A percentile compares a stretch with the other conserved stretches of the same genome.
phyloP scores from a whole-genome alignment of 1,140 invertebrate genomes.

The Telenomus remus region DNA sequence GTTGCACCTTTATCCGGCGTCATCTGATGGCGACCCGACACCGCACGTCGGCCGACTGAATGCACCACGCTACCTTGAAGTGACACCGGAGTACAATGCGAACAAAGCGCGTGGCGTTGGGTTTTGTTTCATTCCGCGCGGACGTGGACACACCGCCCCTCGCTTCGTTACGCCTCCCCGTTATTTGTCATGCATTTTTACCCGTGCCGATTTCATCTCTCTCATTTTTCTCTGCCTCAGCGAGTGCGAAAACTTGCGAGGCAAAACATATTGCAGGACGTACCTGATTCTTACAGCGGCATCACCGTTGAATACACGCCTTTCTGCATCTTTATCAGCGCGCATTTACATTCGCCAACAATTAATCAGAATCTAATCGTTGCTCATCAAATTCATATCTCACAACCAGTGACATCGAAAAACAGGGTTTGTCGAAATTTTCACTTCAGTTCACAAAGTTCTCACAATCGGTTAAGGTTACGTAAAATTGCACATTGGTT shows the following conservation, averaged over 20 bases:
- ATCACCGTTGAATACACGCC: conserved; percentile 22
- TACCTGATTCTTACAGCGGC: conserved; percentile 17
- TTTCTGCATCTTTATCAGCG: conserved; percentile 23
- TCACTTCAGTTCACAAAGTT: too few species aligned
- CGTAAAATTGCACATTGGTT: neutral
- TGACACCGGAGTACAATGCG: conserved; percentile 70
- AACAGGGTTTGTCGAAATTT: conserved; percentile 6
- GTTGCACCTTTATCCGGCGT: conserved; percentile 72
- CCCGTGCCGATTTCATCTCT: conserved; percentile 70
- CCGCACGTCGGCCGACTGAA: conserved; percentile 62
- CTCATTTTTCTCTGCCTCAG: conserved; percentile 68
- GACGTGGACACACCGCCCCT: conserved; percentile 60
- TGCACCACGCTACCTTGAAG: conserved; percentile 68
- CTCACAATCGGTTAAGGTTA: too few species aligned
- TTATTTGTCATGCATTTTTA: conserved; percentile 74
- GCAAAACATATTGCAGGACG: conserved; percentile 17
- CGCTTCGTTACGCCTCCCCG: conserved; percentile 60
- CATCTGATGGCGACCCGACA: conserved; percentile 74
- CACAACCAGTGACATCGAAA: too few species aligned
- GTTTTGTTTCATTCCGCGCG: conserved; percentile 71
- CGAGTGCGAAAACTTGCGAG: conserved; percentile 8
- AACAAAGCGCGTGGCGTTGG: conserved; percentile 69
- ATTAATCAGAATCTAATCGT: conserved; percentile 25
- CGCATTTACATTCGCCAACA: conserved; percentile 22
- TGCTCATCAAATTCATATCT: too few species aligned